Evolutionary conservation across 1,140 invertebrate species (phyloP).

Genomic region (Parapsyche elsis): DNA sequence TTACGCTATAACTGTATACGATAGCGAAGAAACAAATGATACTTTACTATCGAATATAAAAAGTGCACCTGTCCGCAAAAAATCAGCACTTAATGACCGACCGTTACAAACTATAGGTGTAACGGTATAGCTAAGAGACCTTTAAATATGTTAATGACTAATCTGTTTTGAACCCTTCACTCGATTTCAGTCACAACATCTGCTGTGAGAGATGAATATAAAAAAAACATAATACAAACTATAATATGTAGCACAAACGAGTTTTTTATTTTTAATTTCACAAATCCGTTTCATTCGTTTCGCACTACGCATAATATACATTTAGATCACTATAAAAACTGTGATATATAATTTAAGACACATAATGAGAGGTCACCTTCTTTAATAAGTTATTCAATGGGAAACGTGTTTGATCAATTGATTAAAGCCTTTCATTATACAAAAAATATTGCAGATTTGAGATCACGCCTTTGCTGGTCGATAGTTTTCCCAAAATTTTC

Average conservation of each 20-base stretch:
- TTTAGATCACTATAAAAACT: too few species aligned
- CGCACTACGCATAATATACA: too few species aligned
- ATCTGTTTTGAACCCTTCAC: conserved; percentile 29
- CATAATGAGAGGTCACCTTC: conserved; percentile 18
- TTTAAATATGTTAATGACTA: conserved; percentile 28
- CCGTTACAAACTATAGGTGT: conserved; percentile 15
- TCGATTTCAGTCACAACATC: conserved; percentile 12
- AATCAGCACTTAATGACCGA: conserved; percentile 17
- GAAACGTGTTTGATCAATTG: too few species aligned
- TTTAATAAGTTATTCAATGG: neutral
- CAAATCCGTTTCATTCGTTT: too few species aligned
- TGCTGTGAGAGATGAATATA: conserved; percentile 7
- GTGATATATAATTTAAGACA: too few species aligned
- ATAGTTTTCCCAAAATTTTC: too few species aligned
- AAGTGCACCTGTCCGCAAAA: conserved; percentile 34
- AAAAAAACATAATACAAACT: conserved; percentile 4
- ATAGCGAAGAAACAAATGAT: neutral
- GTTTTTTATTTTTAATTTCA: too few species aligned
- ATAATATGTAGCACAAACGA: neutral
- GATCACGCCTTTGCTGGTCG: too few species aligned
- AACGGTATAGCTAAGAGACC: conserved; percentile 21
- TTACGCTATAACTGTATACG: conserved; percentile 1
- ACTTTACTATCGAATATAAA: neutral
- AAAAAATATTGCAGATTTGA: too few species aligned
- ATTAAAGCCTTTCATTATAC: too few species aligned